Base-by-base conservation (phyloP, 30 jellyfish, hydroid and myxozoan species). In the Chironex yamaguchii region DNA sequence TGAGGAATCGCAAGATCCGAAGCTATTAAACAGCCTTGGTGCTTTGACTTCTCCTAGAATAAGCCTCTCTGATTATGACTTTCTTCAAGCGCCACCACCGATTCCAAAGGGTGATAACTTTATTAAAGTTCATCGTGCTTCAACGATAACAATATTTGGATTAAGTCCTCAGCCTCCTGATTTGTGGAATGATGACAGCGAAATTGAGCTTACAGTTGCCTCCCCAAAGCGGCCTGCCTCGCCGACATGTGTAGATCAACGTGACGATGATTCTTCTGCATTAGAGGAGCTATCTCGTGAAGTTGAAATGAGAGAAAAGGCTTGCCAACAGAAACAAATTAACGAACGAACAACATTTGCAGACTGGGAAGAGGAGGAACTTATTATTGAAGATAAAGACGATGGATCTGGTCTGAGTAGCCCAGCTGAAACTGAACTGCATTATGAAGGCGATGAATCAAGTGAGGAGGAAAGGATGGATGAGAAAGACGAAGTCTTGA, bases 131-230 rank as follows among this genome's bases (percentile, higher is more conserved):
- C 96, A 90, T 67, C 95, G 97, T 63, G 95, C 96, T 72, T 90
- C 97, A 21, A 90, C 96, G 12, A 91, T 75, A 1, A 88, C 97
- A 0, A 65, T 85, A 28, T 84, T 73, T 32, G 89, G 92, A 24
- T 28, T 90, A 24, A 90, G 97, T 63, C 91, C 97, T 20, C 96
- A 76, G 32, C 96, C 97, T n/a, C 96, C 92, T 1, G 97, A 90
- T 63, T 54, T 84, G 25, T 90, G 97, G 97, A 72, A 73, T 34
- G 96, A 90, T 42, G 93, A 85, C 70, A 84, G 90, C 53, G 96
- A 88, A 26, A 33, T 51, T 3, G 96, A 88, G 23, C 49, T 88
- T 36, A 63, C 71, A 36, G 25, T 30, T 34, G 9, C 0, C 2
- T 29, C 84, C 71, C 42, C 84, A 3, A 70, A 52, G 32, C 84